These are phyloP conservation scores for Trissoscelio sp. DNA, from an alignment of 2,888 invertebrate genomes.

Conservation along the genomic window DNA sequence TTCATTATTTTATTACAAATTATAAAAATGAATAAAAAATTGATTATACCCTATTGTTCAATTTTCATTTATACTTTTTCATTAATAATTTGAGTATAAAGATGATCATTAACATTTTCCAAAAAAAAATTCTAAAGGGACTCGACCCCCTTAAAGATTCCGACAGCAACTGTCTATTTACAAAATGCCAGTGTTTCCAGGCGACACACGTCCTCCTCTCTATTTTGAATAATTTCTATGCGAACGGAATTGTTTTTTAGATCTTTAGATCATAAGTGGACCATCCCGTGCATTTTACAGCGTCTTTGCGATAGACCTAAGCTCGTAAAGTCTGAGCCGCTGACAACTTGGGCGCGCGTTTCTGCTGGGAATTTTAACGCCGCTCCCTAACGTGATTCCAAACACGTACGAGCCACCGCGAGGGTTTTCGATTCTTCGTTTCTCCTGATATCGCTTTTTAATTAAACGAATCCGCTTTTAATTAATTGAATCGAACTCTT, in stretches of 20 bases:
- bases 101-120: no score
- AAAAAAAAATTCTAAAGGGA: no score
- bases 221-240: constrained; percentile 35
- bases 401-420: constrained; percentile 49
- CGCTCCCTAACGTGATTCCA: constrained; percentile 25
- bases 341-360: constrained; percentile 33
- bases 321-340: constrained; percentile 50
- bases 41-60: no score
- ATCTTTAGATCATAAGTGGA: constrained; percentile 44
- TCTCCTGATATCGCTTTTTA: constrained; percentile 29
- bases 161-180: constrained; percentile 20
- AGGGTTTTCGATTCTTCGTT: constrained; percentile 24
- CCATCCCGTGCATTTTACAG: constrained; percentile 42
- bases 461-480: constrained; percentile 38
- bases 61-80: no score
- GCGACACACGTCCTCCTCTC: constrained; percentile 21
- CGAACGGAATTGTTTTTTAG: constrained; percentile 23
- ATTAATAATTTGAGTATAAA: no score
- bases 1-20: no score
- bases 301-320: constrained; percentile 19
- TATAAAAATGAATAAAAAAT: no score
- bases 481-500: no score
- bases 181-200: constrained; percentile 13
- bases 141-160: constrained; percentile 29
- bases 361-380: constrained; percentile 52